A percentile compares a stretch with the other conserved stretches of the same genome.
phyloP scores from a whole-genome alignment of 64 coral and sea anemone species.

The Porites australiensis region DNA sequence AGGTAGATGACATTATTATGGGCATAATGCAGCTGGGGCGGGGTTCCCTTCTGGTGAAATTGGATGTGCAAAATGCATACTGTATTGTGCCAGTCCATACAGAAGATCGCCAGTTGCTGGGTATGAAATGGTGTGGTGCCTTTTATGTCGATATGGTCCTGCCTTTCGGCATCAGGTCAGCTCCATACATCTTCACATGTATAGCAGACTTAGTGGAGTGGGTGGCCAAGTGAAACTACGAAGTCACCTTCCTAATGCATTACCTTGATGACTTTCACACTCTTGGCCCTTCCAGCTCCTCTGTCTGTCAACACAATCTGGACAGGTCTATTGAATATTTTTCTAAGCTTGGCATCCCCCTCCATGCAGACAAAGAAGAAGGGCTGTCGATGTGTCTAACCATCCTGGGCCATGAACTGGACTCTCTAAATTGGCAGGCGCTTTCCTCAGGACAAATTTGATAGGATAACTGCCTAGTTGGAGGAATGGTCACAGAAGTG shows the following conservation, averaged over 20 bases:
- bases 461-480: no score
- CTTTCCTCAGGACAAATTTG: no score
- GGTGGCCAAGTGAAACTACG: background rate
- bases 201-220: slow-evolving; percentile 20
- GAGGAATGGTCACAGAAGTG: no score
- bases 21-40: background rate
- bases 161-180: slow-evolving; percentile 24
- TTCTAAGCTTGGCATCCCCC: no score
- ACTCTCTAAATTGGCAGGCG: no score
- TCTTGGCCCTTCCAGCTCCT: slow-evolving; percentile 4
- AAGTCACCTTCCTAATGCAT: slow-evolving; percentile 3
- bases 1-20: slow-evolving; percentile 18
- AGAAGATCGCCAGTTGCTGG: slow-evolving; percentile 14
- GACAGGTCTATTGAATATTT: no score
- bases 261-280: slow-evolving; percentile 40
- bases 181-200: slow-evolving; percentile 6
- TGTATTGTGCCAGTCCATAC: slow-evolving; percentile 32
- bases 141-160: slow-evolving; percentile 3
- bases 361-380: no score
- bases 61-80: slow-evolving; percentile 39
- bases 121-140: slow-evolving; percentile 36
- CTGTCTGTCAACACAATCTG: background rate
- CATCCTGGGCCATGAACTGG: no score
- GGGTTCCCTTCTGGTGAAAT: slow-evolving; percentile 28
- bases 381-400: no score